Evolutionary conservation across 2,888 invertebrate species (phyloP).

Genomic region (Epinotia brunnichana): DNA sequence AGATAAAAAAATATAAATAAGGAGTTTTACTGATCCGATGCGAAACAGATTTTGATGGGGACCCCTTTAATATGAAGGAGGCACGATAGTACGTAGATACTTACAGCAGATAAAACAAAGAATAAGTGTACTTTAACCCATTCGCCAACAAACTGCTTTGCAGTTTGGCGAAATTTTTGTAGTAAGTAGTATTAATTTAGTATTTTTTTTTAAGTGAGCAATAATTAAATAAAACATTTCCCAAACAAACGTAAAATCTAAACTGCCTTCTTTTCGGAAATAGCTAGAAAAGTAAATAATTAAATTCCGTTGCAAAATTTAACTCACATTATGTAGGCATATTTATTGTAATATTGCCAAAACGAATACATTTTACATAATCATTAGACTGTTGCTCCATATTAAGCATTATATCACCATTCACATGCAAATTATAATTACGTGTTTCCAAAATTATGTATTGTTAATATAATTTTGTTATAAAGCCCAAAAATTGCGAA

Average conservation of each 20-base stretch:
- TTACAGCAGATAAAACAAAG: too few species aligned
- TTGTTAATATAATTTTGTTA: conserved; percentile 23
- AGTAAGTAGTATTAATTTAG: too few species aligned
- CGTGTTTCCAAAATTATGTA: conserved; percentile 3
- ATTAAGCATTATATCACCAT: conserved; percentile 20
- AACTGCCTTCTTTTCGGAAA: too few species aligned
- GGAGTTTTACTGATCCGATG: not conserved
- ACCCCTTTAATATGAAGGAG: not conserved
- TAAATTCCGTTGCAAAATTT: not conserved
- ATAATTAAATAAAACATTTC: too few species aligned
- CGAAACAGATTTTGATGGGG: not conserved
- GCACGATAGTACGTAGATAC: too few species aligned
- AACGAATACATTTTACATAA: conserved; percentile 2
- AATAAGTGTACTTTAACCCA: too few species aligned
- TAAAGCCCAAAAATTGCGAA: not conserved
- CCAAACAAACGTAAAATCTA: too few species aligned
- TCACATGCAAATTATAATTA: conserved; percentile 12
- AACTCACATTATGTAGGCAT: not conserved
- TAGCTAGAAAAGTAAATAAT: not conserved
- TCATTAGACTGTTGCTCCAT: conserved; percentile 15
- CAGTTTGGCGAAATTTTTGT: too few species aligned
- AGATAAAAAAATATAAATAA: not conserved
- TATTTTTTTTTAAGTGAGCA: too few species aligned
- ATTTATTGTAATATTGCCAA: not conserved
- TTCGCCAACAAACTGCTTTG: too few species aligned